A percentile compares a stretch with the other conserved stretches of the same genome.
phyloP scores from a whole-genome alignment of 2,113 vertebrate genomes.

The Amazona guildingii region DNA sequence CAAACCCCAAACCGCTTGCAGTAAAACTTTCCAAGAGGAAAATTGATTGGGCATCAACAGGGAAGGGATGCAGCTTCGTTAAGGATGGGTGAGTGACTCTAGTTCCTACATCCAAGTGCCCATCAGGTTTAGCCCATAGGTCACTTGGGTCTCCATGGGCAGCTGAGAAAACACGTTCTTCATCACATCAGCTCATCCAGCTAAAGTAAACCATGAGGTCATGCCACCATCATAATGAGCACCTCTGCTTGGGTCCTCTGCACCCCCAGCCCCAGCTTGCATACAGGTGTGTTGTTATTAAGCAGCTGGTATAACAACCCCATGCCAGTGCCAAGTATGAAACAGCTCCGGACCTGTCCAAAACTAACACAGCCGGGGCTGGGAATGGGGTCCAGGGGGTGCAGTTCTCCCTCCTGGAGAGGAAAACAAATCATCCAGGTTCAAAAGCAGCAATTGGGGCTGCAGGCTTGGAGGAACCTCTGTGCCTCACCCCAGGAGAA shows the following conservation, averaged over 20 bases:
- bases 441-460: conserved; percentile 18
- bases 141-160: not conserved
- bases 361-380: conserved; percentile 66
- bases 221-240: conserved; percentile 62
- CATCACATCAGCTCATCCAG: not conserved
- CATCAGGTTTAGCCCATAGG: not conserved
- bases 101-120: not conserved
- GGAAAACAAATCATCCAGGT: conserved; percentile 72
- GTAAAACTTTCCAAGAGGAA: not conserved
- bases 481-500: conserved; percentile 26
- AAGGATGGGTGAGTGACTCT: not conserved
- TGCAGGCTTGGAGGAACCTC: conserved; percentile 20
- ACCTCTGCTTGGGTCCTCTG: not conserved
- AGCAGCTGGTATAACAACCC: conserved; percentile 76
- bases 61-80: not conserved
- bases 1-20: not conserved
- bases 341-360: conserved; percentile 50
- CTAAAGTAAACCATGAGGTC: conserved; percentile 73
- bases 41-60: not conserved
- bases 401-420: conserved; percentile 53
- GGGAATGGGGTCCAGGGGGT: conserved; percentile 23
- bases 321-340: conserved; percentile 58
- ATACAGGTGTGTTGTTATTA: conserved; percentile 76
- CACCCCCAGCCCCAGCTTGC: conserved; percentile 35
- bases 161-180: conserved; percentile 71